These are phyloP conservation scores for Deroplatys truncata DNA, from an alignment of 2,888 invertebrate genomes.

Conservation along the genomic window DNA sequence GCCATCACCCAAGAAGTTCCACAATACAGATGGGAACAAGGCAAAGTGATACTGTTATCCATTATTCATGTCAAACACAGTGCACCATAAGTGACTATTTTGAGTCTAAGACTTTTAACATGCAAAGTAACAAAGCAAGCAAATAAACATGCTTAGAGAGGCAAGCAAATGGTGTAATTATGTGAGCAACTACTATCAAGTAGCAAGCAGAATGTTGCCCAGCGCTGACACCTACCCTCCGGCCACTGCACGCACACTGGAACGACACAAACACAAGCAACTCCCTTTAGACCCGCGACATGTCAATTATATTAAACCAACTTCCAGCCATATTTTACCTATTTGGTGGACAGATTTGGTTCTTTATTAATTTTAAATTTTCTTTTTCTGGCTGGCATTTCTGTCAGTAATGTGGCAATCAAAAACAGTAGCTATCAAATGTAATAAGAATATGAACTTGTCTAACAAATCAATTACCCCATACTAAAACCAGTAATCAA, in stretches of 20 bases:
- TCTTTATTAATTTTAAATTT: not conserved
- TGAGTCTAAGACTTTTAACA: not conserved
- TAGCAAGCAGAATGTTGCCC: conserved; percentile 13
- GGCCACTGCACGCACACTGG: conserved; percentile 90
- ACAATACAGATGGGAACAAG: too few species aligned
- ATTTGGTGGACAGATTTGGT: not conserved
- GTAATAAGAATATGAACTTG: not conserved
- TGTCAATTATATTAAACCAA: not conserved
- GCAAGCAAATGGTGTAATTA: conserved; percentile 4
- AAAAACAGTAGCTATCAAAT: not conserved
- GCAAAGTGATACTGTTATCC: too few species aligned
- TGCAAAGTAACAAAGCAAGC: not conserved
- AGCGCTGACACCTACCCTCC: conserved; percentile 62
- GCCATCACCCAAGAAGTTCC: too few species aligned
- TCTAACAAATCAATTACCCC: not conserved
- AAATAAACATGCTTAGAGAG: not conserved
- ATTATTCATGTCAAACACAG: too few species aligned
- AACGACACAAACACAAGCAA: conserved; percentile 50
- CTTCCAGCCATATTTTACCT: not conserved
- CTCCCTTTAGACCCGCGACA: conserved; percentile 21
- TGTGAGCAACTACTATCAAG: conserved; percentile 6
- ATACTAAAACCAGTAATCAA: too few species aligned
- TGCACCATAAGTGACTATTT: not conserved
- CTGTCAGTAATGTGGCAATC: conserved; percentile 10
- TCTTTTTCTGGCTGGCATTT: not conserved